Base-by-base conservation (phyloP, 2,113 vertebrate species). In the Sylvilagus bachmani region DNA sequence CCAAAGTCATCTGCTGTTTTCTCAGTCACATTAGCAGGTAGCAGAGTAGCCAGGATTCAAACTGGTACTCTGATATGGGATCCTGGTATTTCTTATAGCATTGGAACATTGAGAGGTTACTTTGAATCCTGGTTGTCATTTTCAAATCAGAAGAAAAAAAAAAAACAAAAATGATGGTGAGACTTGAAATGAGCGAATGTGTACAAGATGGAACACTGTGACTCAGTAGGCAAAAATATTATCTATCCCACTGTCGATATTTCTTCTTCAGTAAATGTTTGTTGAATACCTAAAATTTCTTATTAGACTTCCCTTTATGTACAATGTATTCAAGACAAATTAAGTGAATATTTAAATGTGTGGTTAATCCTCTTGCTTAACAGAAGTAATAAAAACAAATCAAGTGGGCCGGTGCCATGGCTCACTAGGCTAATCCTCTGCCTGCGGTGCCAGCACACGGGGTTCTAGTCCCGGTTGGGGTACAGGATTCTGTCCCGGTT, bases 331-430 rank as follows among this genome's bases (percentile, higher is more conserved):
- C 33, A n/a, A 89, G 69, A 67, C 78, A 17, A 36, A 3, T 92
- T 78, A 75, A 69, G 69, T 78, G 58, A 81, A 74, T 44, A 22
- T 77, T 89, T 86, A 62, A 91, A 55, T 12, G 0, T 14, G 16
- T n/a, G 33, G 74, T 66, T 62, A 33, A 69, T 51, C 51, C 82
- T 10, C 51, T 89, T 93, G 36, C 31, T 25, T 79, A 58, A 83
- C 19, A 89, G 44, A 88, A 90, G 13, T 74, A 58, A 89, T 55
- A 22, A 73, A 96, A 69, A 51, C 10, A 73, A 91, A 64, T 38
- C 3, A 66, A 58, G 12, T n/a, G n/a, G n/a, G n/a, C n/a, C n/a
- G n/a, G n/a, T n/a, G n/a, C n/a, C n/a, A n/a, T n/a, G n/a, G n/a
- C n/a, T n/a, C n/a, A n/a, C n/a, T n/a, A n/a, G n/a, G n/a, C n/a